Base-by-base conservation (phyloP, 2,888 invertebrate species). In the Ophioninae sp. region DNA sequence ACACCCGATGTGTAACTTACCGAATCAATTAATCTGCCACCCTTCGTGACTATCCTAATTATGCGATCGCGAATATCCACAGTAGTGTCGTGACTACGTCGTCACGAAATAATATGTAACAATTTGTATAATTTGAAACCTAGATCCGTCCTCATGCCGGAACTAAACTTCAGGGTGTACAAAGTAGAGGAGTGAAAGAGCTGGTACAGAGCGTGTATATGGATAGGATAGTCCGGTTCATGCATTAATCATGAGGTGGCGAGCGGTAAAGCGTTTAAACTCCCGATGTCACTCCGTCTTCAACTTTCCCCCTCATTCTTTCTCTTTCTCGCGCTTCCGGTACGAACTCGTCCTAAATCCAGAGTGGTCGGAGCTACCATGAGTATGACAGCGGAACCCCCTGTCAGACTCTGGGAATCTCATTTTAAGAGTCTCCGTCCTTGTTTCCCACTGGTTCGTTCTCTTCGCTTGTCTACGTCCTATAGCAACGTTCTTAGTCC, bases 231-330 rank as follows among this genome's bases (percentile, higher is more conserved):
- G 84, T 79, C 79, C 81, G 74, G 69, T 85, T 85, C 81, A 78
- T 81, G 86, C 85, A 87, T 88, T 88, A 88, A 88, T 88, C 87
- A 86, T 87, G 71, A 81, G 81, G 86, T 79, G 77, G 80, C 75
- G 74, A 82, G 81, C 68, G 77, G 58, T 81, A 86, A 86, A 86
- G 79, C 78, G 82, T 75, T 68, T 80, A 77, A 71, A 73, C 81
- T 56, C 72, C 58, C 65, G 59, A 82, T 76, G 82, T 85, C 83
- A 83, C 83, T 81, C 72, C 23, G 51, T 82, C 68, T 75, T 77
- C 65, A 65, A 22, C 39, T 64, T 59, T 39, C 72, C 65, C 17
- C 56, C 65, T 37, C 56, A 23, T 8, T 51, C 30, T 61, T 20
- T 82, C 69, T 9, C 22, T 71, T 13, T 83, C 74, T 61, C 64